Conservation (phyloP, 2,113 vertebrate species). For the Alethe diademata region DNA sequence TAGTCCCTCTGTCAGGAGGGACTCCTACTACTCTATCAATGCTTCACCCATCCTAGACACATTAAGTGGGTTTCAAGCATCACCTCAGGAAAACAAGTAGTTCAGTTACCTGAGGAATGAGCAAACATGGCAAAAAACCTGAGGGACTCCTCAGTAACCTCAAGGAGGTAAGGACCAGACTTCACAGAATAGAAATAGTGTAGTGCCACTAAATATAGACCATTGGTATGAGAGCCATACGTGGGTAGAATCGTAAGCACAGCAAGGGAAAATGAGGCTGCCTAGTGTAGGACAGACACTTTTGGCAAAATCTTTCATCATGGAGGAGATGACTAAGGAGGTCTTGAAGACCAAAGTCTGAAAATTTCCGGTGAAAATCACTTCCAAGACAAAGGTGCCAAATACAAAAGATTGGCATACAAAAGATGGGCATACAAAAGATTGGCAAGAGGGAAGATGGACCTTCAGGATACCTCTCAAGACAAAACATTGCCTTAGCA, state of each 20-base stretch:
- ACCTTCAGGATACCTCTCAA: not conserved
- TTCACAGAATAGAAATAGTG: not conserved
- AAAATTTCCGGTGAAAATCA: not conserved
- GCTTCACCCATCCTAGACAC: not conserved
- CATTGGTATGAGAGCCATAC: fast-evolving
- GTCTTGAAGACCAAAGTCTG: not conserved
- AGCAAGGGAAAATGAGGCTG: not conserved
- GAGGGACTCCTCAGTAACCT: not conserved
- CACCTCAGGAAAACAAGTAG: not conserved
- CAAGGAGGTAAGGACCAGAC: not conserved
- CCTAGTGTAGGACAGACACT: not conserved
- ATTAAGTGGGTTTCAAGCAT: not conserved
- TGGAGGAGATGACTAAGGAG: not conserved
- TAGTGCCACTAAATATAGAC: not conserved
- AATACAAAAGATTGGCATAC: not conserved
- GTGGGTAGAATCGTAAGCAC: fast-evolving
- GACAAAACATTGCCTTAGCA: not conserved
- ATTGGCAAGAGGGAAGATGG: not conserved
- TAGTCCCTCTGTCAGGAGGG: not conserved
- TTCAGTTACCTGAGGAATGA: not conserved
- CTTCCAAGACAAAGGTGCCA: not conserved
- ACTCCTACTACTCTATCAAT: not conserved
- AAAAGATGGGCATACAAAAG: not conserved
- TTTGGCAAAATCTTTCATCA: not conserved
- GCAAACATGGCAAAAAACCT: not conserved